Evolutionary conservation across 2,113 vertebrate species (phyloP), one percentile per base, ranked within the genome.

Genomic region (Enhydra lutris): DNA sequence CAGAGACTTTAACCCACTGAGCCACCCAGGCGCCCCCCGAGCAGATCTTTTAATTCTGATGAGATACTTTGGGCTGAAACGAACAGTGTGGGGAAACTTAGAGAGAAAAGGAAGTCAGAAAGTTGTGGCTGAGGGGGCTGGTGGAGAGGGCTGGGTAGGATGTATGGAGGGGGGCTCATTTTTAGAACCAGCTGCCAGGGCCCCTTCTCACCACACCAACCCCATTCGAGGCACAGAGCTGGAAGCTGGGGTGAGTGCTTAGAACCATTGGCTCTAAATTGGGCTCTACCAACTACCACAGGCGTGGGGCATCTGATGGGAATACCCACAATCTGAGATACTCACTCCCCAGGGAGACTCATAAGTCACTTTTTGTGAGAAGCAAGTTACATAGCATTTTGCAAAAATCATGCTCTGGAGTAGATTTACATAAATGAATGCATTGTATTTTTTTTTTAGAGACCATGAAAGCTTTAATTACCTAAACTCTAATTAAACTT

Each of bases 401-500:
- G 97, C 86, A 97, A 95, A 98, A 98, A 98, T 95, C 94, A 9
- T 95, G 88, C 97, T 98, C 97, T 94, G 95, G 97, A 97, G 94
- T 97, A 98, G 97, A 97, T 98, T 98, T 98, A 97, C 97, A 97
- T 98, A 98, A 98, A 98, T 98, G 94, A 98, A 96, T 96, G 97
- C 97, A 98, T 97, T 98, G 95, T 98, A 97, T 98, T 98, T 98
- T 98, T 98, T 98, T 98, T 79, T 50, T 15, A 97, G 97, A 98
- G 98, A 98, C 94, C 96, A 94, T 98, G 98, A 98, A 98, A 98
- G 98, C 97, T 98, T 98, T 98, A 98, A 98, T 98, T 98, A 98
- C 97, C 97, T 98, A 98, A 98, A 98, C 98, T 98, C 97, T 98
- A 98, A 98, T 98, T 98, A 98, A 98, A 93, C 98, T 97, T 98